Evolutionary conservation across 2,888 invertebrate genomes (phyloP).

Genomic region (Epinotia ramella): DNA sequence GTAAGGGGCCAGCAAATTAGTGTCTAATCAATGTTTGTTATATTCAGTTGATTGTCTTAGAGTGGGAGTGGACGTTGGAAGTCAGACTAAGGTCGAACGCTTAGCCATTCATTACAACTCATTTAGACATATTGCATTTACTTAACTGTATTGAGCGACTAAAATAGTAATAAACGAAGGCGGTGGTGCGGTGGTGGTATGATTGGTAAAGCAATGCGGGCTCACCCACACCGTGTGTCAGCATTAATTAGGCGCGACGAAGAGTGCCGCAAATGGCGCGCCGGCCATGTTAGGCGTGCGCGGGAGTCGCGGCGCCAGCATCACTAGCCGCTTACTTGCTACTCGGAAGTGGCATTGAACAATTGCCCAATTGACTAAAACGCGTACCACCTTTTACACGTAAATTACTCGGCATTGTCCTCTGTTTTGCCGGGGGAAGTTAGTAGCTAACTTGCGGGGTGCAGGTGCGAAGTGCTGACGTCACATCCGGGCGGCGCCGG

Average conservation of each 20-base stretch:
- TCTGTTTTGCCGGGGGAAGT: slow-evolving; percentile 47
- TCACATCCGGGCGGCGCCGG: slow-evolving; percentile 72
- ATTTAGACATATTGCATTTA: slow-evolving; percentile 59
- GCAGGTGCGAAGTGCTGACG: slow-evolving; percentile 71
- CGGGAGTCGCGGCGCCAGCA: slow-evolving; percentile 72
- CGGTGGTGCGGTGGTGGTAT: slow-evolving; percentile 61
- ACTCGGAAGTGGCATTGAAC: slow-evolving; percentile 37
- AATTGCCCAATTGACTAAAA: slow-evolving; percentile 33
- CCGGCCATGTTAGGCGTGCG: slow-evolving; percentile 75
- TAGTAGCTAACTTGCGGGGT: slow-evolving; percentile 54
- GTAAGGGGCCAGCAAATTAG: slow-evolving; percentile 28
- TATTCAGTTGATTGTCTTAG: slow-evolving; percentile 33
- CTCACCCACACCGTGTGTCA: slow-evolving; percentile 76
- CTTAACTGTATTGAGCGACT: slow-evolving; percentile 59
- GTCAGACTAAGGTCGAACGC: slow-evolving; percentile 51
- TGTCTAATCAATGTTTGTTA: slow-evolving; percentile 29
- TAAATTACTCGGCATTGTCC: slow-evolving; percentile 6
- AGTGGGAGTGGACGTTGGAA: slow-evolving; percentile 50
- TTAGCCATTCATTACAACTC: slow-evolving; percentile 57
- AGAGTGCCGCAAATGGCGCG: slow-evolving; percentile 77
- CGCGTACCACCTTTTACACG: slow-evolving; percentile 11
- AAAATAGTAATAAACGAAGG: slow-evolving; percentile 70
- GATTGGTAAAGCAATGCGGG: slow-evolving; percentile 64
- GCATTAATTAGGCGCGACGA: slow-evolving; percentile 77
- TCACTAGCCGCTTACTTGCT: slow-evolving; percentile 64